phyloP scores from a whole-genome alignment of 2,888 invertebrate genomes.

The Lasioglossum calceatum region DNA sequence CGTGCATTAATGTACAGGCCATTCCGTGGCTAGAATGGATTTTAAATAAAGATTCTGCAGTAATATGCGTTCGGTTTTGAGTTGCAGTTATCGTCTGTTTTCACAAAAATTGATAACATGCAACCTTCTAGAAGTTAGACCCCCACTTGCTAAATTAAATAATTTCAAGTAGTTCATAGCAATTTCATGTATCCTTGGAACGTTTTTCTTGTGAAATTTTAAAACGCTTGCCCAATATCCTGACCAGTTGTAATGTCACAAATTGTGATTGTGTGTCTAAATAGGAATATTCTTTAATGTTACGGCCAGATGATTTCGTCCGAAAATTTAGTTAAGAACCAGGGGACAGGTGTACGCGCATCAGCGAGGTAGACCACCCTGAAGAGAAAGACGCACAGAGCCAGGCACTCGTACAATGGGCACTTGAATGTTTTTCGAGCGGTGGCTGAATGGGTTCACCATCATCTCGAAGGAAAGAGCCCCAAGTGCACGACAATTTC shows the following conservation, averaged over 20 bases:
- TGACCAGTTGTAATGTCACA: background rate
- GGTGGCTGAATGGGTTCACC: conserved; percentile 58
- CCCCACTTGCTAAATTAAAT: too few relatives aligned
- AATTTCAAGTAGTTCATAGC: too few relatives aligned
- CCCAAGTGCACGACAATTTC: conserved; percentile 64
- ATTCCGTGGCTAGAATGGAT: background rate
- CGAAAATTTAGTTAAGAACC: conserved; percentile 20
- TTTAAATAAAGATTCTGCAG: background rate
- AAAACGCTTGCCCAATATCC: background rate
- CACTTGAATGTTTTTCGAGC: conserved; percentile 67
- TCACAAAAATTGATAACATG: background rate
- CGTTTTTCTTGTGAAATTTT: background rate
- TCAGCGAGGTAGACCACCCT: conserved; percentile 35
- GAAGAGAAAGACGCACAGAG: conserved; percentile 44
- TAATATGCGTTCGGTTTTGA: background rate
- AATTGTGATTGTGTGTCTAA: background rate
- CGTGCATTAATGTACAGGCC: background rate
- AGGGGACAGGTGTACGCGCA: conserved; percentile 1
- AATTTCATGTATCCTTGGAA: too few relatives aligned
- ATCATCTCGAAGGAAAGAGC: conserved; percentile 56
- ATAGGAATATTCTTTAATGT: conserved; percentile 29
- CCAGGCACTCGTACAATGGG: conserved; percentile 46
- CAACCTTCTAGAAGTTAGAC: too few relatives aligned
- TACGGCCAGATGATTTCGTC: conserved; percentile 23
- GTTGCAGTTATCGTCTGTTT: background rate